Conservation (phyloP, 2,888 invertebrate genomes). For the Agrotis ipsilon region DNA sequence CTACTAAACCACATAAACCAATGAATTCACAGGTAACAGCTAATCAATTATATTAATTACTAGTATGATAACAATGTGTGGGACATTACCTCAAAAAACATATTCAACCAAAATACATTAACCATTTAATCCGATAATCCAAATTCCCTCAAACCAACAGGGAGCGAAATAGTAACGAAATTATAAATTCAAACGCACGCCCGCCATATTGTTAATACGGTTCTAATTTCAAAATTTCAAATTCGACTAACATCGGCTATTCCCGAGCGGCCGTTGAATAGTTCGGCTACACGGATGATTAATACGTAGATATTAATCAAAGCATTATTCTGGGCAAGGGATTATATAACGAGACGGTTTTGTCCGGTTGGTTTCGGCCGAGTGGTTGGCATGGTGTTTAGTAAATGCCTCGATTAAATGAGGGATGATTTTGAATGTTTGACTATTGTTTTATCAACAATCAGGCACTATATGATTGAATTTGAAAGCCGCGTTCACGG, state of each 20-base stretch:
- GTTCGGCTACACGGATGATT: slow-evolving; percentile 84
- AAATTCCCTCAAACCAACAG: slow-evolving; percentile 55
- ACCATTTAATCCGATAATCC: slow-evolving; percentile 58
- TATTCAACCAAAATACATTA: slow-evolving; percentile 42
- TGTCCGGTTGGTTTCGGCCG: slow-evolving; percentile 46
- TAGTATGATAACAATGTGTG: slow-evolving; percentile 4
- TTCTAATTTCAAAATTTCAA: slow-evolving; percentile 83
- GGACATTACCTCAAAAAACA: slow-evolving; percentile 24
- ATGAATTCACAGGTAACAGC: slow-evolving; percentile 1
- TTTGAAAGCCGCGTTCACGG: neutral
- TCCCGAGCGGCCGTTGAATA: slow-evolving; percentile 84
- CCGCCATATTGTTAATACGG: slow-evolving; percentile 80
- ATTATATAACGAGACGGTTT: slow-evolving; percentile 52
- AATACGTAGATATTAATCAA: slow-evolving; percentile 85
- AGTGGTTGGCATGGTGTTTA: slow-evolving; percentile 36
- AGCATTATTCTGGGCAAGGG: slow-evolving; percentile 76
- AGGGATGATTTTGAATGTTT: slow-evolving; percentile 6
- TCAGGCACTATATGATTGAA: slow-evolving; percentile 13
- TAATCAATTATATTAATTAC: slow-evolving; percentile 44
- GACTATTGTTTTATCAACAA: neutral
- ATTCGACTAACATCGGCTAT: slow-evolving; percentile 81
- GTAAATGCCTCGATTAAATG: slow-evolving; percentile 28
- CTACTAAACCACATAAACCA: neutral
- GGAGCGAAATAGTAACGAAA: slow-evolving; percentile 66
- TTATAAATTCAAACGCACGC: slow-evolving; percentile 72